phyloP scores from a whole-genome alignment of 2,888 invertebrate species.

The Chymomyza caudatula region DNA sequence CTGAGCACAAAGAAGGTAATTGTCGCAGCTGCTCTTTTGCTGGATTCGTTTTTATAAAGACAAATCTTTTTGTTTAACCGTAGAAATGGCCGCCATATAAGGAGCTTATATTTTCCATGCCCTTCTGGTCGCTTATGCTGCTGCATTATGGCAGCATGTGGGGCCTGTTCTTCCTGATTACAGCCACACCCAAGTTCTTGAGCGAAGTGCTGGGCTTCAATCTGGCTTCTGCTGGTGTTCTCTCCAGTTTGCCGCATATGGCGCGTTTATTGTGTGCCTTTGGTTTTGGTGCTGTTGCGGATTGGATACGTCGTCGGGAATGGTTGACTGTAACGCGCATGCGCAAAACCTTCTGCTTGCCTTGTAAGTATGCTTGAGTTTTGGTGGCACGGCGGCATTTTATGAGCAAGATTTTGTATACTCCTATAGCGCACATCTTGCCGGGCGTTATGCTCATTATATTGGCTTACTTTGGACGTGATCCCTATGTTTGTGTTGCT shows the following conservation, averaged over 20 bases:
- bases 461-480: slow-evolving; percentile 82
- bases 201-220: slow-evolving; percentile 86
- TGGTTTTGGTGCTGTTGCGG: slow-evolving; percentile 85
- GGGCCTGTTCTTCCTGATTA: slow-evolving; percentile 87
- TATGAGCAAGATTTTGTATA: background rate
- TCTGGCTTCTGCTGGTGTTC: slow-evolving; percentile 84
- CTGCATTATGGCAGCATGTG: slow-evolving; percentile 88
- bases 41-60: background rate
- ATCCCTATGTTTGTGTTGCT: slow-evolving; percentile 82
- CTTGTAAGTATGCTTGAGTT: slow-evolving; percentile 80
- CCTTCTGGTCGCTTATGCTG: slow-evolving; percentile 83
- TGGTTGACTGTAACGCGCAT: slow-evolving; percentile 80
- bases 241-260: slow-evolving; percentile 85
- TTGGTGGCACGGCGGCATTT: too few species aligned
- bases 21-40: too few species aligned
- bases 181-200: slow-evolving; percentile 86
- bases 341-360: slow-evolving; percentile 83
- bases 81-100: slow-evolving; percentile 84
- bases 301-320: slow-evolving; percentile 80
- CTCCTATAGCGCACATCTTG: slow-evolving; percentile 80
- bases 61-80: slow-evolving; percentile 16
- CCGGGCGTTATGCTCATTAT: slow-evolving; percentile 80
- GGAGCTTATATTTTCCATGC: slow-evolving; percentile 81
- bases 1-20: slow-evolving; percentile 81
- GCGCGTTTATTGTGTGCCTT: slow-evolving; percentile 84